Evolutionary conservation across 35 echinoderm and acorn worm species (phyloP), one percentile per base, ranked within the genome.

Genomic region (Heliocidaris tuberculata): DNA sequence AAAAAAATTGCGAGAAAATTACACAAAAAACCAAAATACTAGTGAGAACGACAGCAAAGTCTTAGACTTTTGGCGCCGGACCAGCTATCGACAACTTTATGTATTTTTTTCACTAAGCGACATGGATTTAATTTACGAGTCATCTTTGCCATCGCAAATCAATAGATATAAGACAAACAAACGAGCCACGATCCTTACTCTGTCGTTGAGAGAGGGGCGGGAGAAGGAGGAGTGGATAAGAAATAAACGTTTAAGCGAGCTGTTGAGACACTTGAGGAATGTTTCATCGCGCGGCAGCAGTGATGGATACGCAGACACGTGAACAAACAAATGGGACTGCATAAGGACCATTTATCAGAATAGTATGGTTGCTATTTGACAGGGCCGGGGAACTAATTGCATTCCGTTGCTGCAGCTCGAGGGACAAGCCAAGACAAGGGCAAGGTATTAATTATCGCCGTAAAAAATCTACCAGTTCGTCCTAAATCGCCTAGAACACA

Each of bases 281-380:
- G 65, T 78, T 78, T 78, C 65, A 78, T 78, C 65, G 65, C 65
- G 65, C 65, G 65, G 65, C 0, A 78, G 65, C 65, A n/a, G 47
- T 89, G 87, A 89, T 89, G 87, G 87, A 89, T 89, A 32, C 35
- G 31, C 87, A 32, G 47, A 48, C 87, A 48, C 87, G 87, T 89
- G 87, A 89, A 48, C 87, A 89, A 89, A 89, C 47, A 89, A 47
- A 32, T 89, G 87, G 87, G 87, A 89, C 87, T 48, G 29, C 47
- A 89, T 89, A 47, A 89, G 47, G 87, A n/a, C 47, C 87, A 48
- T 89, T 89, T 89, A 89, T 89, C 87, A 89, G 87, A 89, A 89
- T 89, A 48, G 31, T 32, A 32, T 9, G 31, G 87, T 89, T 89
- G 31, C 87, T 89, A 89, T 89, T 89, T 89, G 87, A 89, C 87